A percentile compares a stretch with the other conserved stretches of the same genome.
phyloP scores from a whole-genome alignment of 2,888 invertebrate species.

The Hyposoter didymator region DNA sequence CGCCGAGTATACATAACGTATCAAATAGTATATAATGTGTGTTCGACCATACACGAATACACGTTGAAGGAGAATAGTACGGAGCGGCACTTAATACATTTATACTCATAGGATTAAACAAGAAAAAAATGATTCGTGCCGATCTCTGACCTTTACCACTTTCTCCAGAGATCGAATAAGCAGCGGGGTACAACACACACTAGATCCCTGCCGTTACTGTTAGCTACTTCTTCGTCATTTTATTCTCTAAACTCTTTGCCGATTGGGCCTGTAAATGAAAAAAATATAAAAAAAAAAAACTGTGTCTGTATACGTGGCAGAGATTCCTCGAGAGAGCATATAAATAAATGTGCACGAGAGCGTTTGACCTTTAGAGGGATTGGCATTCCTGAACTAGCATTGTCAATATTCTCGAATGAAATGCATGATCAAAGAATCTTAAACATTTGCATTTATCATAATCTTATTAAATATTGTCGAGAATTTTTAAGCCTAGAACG shows the following conservation, averaged over 20 bases:
- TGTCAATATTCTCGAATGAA: slow-evolving; percentile 51
- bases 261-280: slow-evolving; percentile 51
- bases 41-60: neutral
- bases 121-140: slow-evolving; percentile 75
- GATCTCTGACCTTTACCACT: slow-evolving; percentile 80
- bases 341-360: slow-evolving; percentile 46
- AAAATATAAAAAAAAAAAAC: slow-evolving; percentile 26
- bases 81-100: slow-evolving; percentile 24
- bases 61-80: slow-evolving; percentile 2
- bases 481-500: too few species aligned
- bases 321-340: slow-evolving; percentile 46
- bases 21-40: neutral
- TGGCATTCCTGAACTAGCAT: slow-evolving; percentile 56
- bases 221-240: slow-evolving; percentile 51
- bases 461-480: neutral
- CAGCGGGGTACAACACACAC: slow-evolving; percentile 60
- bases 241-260: slow-evolving; percentile 35
- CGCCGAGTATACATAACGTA: slow-evolving; percentile 34
- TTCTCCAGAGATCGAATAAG: slow-evolving; percentile 76
- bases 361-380: slow-evolving; percentile 61
- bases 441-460: slow-evolving; percentile 1
- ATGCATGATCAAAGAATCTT: slow-evolving; percentile 21
- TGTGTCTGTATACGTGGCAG: slow-evolving; percentile 24
- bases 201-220: slow-evolving; percentile 34
- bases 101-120: slow-evolving; percentile 47